Conservation (phyloP, 2,113 vertebrate genomes). For the Oceanites oceanicus region DNA sequence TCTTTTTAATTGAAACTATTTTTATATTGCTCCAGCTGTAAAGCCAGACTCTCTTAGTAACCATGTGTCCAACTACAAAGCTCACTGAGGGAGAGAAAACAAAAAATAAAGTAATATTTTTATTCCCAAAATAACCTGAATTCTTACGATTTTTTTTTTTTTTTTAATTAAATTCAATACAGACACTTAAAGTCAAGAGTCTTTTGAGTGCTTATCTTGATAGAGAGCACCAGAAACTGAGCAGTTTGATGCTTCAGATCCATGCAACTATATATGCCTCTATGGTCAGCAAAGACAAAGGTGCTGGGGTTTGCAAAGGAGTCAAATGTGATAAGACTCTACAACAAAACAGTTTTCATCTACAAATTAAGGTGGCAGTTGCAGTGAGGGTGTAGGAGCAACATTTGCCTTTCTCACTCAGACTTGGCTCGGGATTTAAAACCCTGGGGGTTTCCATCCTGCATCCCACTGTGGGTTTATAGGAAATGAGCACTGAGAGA, state of each 20-base stretch:
- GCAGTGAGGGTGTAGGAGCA: not conserved
- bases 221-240: not conserved
- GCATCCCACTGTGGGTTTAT: not conserved
- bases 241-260: not conserved
- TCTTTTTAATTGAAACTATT: constrained; percentile 62
- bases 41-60: constrained; percentile 41
- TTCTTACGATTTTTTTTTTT: not conserved
- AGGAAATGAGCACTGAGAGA: not conserved
- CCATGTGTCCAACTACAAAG: constrained; percentile 12
- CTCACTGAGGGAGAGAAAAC: not conserved
- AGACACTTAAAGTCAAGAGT: not conserved
- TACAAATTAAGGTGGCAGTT: not conserved
- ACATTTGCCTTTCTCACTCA: not conserved
- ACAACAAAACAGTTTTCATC: not conserved
- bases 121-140: constrained; percentile 12
- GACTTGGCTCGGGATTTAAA: not conserved
- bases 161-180: not conserved
- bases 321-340: not conserved
- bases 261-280: rapidly evolving
- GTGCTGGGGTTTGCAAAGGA: not conserved
- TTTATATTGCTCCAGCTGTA: constrained; percentile 54
- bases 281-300: not conserved
- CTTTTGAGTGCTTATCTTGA: not conserved
- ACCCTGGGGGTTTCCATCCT: not conserved
- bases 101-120: not conserved